Evolutionary conservation across 2,113 vertebrate genomes (phyloP).

Genomic region (Pollimyrus isidori): DNA sequence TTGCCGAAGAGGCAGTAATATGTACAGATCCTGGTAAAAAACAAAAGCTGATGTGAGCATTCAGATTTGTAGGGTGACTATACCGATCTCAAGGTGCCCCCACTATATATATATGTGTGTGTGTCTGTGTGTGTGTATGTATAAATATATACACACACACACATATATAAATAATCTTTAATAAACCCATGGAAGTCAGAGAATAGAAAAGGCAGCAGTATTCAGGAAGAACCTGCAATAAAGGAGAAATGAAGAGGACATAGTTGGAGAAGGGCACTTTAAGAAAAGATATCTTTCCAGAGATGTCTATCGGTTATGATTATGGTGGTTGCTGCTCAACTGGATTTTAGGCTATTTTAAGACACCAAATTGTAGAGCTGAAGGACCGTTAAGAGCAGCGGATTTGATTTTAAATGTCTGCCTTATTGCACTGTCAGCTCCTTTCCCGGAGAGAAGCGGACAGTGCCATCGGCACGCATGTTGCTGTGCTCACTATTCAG

Average conservation of each 20-base stretch:
- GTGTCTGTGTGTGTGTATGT: too few relatives aligned
- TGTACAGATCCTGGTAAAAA: background rate
- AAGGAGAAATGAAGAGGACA: background rate
- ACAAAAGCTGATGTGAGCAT: background rate
- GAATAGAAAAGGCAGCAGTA: background rate
- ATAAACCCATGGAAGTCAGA: background rate
- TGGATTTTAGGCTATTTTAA: slow-evolving; percentile 8
- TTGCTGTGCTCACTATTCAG: background rate
- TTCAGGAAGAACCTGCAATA: background rate
- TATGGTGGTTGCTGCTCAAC: background rate
- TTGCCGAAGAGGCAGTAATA: background rate
- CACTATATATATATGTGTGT: background rate
- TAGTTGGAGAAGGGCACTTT: background rate
- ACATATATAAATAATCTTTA: background rate
- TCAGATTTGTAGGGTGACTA: background rate
- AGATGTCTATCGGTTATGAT: background rate
- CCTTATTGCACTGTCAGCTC: background rate
- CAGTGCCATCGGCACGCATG: slow-evolving; percentile 19
- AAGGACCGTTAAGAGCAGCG: background rate
- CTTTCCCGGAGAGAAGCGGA: slow-evolving; percentile 27
- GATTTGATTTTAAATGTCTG: slow-evolving; percentile 6
- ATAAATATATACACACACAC: too few relatives aligned
- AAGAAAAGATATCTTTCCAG: background rate
- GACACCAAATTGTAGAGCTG: background rate
- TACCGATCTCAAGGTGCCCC: background rate